Percentiles rank a stretch among this genome's conserved stretches.
phyloP scores from a whole-genome alignment of 2,113 vertebrate genomes.

The Etheostoma spectabile region DNA sequence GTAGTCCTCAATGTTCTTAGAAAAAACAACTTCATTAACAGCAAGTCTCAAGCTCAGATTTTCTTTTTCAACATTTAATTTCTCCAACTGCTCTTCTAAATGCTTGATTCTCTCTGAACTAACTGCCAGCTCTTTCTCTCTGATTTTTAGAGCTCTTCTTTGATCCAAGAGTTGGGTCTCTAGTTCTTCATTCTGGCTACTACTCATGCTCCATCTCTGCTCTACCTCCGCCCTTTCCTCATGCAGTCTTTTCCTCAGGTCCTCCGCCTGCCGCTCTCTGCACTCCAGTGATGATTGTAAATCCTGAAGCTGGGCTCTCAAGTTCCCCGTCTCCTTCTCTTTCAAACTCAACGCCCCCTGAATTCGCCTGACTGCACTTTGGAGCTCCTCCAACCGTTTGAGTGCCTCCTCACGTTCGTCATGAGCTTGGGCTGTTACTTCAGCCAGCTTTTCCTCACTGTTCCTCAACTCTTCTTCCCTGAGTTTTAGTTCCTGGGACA shows the following conservation, averaged over 20 bases:
- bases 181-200: constrained; percentile 76
- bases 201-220: constrained; percentile 65
- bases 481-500: constrained; percentile 82
- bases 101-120: constrained; percentile 83
- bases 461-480: constrained; percentile 82
- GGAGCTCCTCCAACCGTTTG: constrained; percentile 79
- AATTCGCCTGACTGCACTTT: constrained; percentile 78
- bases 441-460: constrained; percentile 75
- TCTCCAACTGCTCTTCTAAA: constrained; percentile 86
- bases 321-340: constrained; percentile 85
- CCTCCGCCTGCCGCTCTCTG: constrained; percentile 80
- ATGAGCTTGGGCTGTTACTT: constrained; percentile 66
- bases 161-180: constrained; percentile 76
- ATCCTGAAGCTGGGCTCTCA: constrained; percentile 86
- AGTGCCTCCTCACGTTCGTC: constrained; percentile 78
- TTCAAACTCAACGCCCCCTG: constrained; percentile 84
- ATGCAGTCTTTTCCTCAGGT: constrained; percentile 75
- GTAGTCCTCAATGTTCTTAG: constrained; percentile 55
- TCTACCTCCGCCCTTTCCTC: constrained; percentile 78
- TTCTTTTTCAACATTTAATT: constrained; percentile 82
- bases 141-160: constrained; percentile 80
- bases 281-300: constrained; percentile 80
- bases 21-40: constrained; percentile 68
- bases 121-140: constrained; percentile 82
- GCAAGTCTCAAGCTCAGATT: constrained; percentile 72